These are phyloP conservation scores for Catotricha subobsoleta DNA, from an alignment of 2,888 invertebrate genomes.

Conservation along the genomic window DNA sequence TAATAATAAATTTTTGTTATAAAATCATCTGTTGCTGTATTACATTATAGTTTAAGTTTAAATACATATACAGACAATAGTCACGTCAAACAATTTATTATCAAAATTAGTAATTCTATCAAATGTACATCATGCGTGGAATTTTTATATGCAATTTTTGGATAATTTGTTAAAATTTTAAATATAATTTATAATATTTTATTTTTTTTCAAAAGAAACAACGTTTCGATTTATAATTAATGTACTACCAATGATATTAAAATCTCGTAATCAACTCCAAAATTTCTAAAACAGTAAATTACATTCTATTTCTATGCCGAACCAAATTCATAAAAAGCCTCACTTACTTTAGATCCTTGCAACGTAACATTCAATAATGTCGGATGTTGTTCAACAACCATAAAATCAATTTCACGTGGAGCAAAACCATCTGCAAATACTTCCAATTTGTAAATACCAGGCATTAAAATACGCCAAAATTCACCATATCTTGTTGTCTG, in stretches of 20 bases:
- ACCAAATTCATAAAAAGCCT: neutral
- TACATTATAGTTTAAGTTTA: no score
- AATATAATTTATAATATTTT: neutral
- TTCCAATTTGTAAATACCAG: slow-evolving; percentile 70
- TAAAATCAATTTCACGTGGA: slow-evolving; percentile 69
- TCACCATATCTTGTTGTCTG: slow-evolving; percentile 82
- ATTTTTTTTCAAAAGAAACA: no score
- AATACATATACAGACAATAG: no score
- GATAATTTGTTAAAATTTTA: neutral
- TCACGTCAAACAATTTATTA: no score
- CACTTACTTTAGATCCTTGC: slow-evolving; percentile 52
- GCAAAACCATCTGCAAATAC: slow-evolving; percentile 72
- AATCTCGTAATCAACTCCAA: no score
- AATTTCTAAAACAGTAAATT: neutral
- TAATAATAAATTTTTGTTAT: neutral
- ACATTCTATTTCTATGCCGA: neutral
- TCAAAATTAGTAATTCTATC: no score
- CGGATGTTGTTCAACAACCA: slow-evolving; percentile 70
- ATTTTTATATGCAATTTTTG: no score
- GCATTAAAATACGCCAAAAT: slow-evolving; percentile 81
- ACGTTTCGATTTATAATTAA: no score
- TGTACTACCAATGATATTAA: no score
- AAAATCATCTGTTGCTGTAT: neutral
- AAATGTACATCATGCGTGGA: no score
- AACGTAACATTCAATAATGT: slow-evolving; percentile 70